A percentile compares a stretch with the other conserved stretches of the same genome.
Conservation (phyloP, 2,113 vertebrate genomes). For the Peromyscus leucopus region DNA sequence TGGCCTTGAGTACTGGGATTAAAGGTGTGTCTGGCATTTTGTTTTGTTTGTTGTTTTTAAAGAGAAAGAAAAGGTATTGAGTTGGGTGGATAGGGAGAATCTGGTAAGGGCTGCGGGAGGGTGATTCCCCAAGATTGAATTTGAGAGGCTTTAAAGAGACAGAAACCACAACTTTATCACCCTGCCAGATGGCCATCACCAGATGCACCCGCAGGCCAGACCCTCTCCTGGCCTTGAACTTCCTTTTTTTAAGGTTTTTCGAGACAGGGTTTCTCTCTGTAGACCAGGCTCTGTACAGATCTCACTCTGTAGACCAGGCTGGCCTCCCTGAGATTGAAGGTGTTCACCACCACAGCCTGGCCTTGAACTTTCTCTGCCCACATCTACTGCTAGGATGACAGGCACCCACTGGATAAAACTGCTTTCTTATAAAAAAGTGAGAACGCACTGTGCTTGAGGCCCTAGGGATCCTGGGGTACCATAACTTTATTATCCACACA, state of each 20-base stretch:
- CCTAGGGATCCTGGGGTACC: background rate
- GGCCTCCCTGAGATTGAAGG: background rate
- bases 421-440: background rate
- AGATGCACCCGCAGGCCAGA: background rate
- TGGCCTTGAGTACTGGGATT: background rate
- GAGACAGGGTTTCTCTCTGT: background rate
- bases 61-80: background rate
- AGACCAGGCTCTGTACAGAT: no score
- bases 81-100: background rate
- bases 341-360: background rate
- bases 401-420: no score
- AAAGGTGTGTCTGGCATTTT: background rate
- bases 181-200: background rate
- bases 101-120: background rate
- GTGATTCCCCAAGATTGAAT: background rate
- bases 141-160: background rate
- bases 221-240: background rate
- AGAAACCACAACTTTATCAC: background rate
- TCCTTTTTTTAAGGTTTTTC: background rate
- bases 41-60: background rate
- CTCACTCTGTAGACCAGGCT: background rate
- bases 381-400: background rate
- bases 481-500: no score
- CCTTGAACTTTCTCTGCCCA: background rate
- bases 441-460: background rate